These are phyloP conservation scores for Nasonovia ribisnigri DNA, from an alignment of 2,888 invertebrate genomes.

Conservation along the genomic window DNA sequence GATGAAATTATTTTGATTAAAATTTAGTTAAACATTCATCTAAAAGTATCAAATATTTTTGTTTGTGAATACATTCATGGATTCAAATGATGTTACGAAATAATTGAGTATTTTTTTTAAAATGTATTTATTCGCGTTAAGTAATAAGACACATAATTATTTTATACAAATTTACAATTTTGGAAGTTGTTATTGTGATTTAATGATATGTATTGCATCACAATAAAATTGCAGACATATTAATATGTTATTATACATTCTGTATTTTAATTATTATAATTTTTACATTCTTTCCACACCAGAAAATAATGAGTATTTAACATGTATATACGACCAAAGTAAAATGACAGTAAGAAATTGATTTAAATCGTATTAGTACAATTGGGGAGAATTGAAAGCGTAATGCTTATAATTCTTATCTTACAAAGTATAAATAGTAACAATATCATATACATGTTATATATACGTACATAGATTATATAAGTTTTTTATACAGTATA, in stretches of 20 bases:
- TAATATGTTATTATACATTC: background rate
- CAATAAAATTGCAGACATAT: background rate
- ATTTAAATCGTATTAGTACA: background rate
- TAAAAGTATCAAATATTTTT: too few species aligned
- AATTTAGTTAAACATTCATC: too few species aligned
- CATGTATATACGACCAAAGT: background rate
- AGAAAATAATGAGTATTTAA: background rate
- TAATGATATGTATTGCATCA: background rate
- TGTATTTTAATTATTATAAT: background rate
- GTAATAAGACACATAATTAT: background rate
- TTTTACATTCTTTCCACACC: background rate
- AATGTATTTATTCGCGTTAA: background rate
- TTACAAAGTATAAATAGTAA: background rate
- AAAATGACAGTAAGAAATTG: background rate
- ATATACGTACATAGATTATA: too few species aligned
- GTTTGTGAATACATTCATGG: too few species aligned
- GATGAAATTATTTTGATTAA: too few species aligned
- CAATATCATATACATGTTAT: too few species aligned
- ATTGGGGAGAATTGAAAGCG: background rate
- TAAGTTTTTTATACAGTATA: too few species aligned
- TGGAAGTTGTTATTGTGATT: background rate
- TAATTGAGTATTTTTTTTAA: background rate
- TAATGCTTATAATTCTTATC: background rate
- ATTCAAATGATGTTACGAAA: background rate
- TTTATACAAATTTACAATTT: background rate